Base-by-base conservation (phyloP, 92 coral and sea anemone species). In the Plumapathes pennacea region DNA sequence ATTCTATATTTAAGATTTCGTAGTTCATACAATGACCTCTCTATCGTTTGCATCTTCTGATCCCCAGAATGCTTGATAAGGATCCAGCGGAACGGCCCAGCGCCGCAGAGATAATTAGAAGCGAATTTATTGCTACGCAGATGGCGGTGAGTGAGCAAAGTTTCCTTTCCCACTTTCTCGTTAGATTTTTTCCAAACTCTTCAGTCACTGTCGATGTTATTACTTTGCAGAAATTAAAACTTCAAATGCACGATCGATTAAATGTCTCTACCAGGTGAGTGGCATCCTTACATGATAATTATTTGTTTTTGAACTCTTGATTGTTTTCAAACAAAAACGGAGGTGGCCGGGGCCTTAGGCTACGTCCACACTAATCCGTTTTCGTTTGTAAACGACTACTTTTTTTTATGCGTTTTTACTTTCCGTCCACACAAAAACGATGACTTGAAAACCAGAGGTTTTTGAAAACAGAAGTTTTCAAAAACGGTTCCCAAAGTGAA, bases 61-160 rank as follows among this genome's bases (percentile, higher is more conserved):
- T 26, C 45, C 53, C 19, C 43, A 90, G 97, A 32, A 74, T 90
- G 82, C 71, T 90, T 11, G 89, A 82, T 60, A 90, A 90, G 56
- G 71, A 82, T 44, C 97, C 97, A 4, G 45, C 42, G 43, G 62
- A 62, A 26, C 80, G 97, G 46, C 97, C 97, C 25, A 82, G 82
- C 47, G 97, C 89, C 24, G 68, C 83, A 27, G 90, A 75, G 63
- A 68, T 90, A 32, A 52, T 80, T 21, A 87, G 54, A 41, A 76
- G 62, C 66, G 64, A 90, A 38, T 90, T 61, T 50, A 81, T 90
- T 64, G 80, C 97, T 29, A 57, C 68, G 37, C 70, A 86, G 45
- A 62, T 83, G 77, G 62, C 81, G 62, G 97, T 90, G 67, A 57
- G 76, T 17, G 0, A 9, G 27, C n/a, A 46, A 1, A 21, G 25